These are phyloP conservation scores for Rhinoraja longicauda DNA, from an alignment of 2,797 vertebrate genomes.

Conservation along the genomic window DNA sequence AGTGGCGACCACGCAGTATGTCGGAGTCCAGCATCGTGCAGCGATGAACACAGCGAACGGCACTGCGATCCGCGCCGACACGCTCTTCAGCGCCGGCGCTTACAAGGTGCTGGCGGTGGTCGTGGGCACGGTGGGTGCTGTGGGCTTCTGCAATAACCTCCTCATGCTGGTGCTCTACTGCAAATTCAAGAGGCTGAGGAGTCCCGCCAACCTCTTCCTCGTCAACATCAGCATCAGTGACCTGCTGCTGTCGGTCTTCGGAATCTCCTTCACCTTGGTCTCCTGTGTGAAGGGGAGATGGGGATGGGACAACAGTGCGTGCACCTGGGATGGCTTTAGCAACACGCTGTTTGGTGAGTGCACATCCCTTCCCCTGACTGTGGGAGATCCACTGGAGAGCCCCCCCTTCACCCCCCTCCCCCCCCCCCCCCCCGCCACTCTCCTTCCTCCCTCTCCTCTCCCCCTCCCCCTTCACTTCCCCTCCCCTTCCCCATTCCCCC, in stretches of 20 bases:
- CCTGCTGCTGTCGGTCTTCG: constrained; percentile 73
- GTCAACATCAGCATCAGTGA: constrained; percentile 81
- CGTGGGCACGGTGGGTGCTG: constrained; percentile 69
- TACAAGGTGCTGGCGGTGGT: constrained; percentile 76
- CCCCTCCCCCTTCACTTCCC: too few species aligned
- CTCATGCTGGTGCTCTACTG: constrained; percentile 72
- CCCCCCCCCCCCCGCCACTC: too few species aligned
- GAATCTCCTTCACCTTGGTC: constrained; percentile 74
- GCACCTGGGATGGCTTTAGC: constrained; percentile 88
- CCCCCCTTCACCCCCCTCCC: neutral
- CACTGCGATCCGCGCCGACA: constrained; percentile 49
- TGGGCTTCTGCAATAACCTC: constrained; percentile 78
- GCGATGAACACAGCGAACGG: constrained; percentile 62
- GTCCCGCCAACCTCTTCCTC: constrained; percentile 74
- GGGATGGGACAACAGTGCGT: constrained; percentile 74
- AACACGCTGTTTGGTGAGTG: constrained; percentile 86
- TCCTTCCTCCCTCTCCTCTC: too few species aligned
- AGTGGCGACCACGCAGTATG: constrained; percentile 47
- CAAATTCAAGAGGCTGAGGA: constrained; percentile 72
- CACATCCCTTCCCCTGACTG: neutral
- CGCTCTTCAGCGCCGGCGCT: constrained; percentile 63
- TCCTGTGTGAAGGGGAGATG: constrained; percentile 76
- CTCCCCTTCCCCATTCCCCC: too few species aligned
- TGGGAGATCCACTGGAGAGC: neutral
- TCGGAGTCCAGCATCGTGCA: constrained; percentile 47